phyloP scores from a whole-genome alignment of 1,140 invertebrate species.

The Drosophila truncata region DNA sequence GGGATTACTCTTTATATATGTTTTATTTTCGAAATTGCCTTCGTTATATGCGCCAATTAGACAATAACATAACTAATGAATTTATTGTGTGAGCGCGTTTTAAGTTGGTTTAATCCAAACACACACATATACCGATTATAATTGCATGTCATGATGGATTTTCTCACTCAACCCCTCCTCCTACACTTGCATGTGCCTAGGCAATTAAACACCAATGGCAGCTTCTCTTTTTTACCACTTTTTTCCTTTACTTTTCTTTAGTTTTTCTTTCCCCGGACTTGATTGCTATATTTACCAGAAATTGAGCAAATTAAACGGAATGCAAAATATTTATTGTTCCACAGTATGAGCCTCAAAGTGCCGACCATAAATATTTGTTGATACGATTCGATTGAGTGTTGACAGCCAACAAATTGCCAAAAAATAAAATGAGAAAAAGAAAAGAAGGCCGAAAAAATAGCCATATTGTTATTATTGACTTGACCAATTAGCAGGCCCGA shows the following conservation, averaged over 20 bases:
- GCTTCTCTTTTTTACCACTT: constrained; percentile 50
- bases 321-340: constrained; percentile 69
- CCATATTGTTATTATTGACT: constrained; percentile 55
- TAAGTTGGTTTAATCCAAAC: constrained; percentile 25
- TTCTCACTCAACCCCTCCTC: constrained; percentile 61
- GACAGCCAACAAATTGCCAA: constrained; percentile 70
- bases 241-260: constrained; percentile 24
- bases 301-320: constrained; percentile 63
- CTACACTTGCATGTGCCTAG: constrained; percentile 63
- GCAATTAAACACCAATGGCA: constrained; percentile 73
- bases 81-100: constrained; percentile 67
- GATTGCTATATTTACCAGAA: constrained; percentile 77
- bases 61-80: constrained; percentile 82
- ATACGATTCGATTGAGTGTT: constrained; percentile 52
- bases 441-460: constrained; percentile 27
- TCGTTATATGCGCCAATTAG: constrained; percentile 81
- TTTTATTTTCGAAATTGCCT: constrained; percentile 57
- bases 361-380: constrained; percentile 46
- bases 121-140: constrained; percentile 55
- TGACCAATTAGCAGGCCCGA: constrained; percentile 64
- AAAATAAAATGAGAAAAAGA: constrained; percentile 21
- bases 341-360: constrained; percentile 21
- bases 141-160: constrained; percentile 71
- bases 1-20: constrained; percentile 15
- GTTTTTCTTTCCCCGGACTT: constrained; percentile 17